Evolutionary conservation across 2,888 invertebrate species (phyloP).

Genomic region (Choristoneura rosaceana): DNA sequence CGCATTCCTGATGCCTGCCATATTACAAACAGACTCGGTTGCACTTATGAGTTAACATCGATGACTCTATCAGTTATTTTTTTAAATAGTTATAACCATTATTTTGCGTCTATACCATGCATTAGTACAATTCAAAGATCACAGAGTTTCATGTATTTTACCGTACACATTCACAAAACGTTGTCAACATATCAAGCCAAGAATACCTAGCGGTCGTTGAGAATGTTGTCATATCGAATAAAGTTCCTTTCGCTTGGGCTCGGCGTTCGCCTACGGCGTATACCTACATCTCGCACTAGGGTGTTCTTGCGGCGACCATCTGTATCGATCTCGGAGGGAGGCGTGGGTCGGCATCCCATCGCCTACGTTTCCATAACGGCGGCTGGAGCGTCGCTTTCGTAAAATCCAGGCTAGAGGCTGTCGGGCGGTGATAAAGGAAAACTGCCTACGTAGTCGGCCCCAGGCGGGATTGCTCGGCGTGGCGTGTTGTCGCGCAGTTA

Average conservation of each 20-base stretch:
- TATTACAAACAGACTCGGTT: constrained; percentile 8
- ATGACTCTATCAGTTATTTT: neutral
- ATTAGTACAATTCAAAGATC: constrained; percentile 6
- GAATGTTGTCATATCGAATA: constrained; percentile 50
- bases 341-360: constrained; percentile 81
- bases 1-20: constrained; percentile 29
- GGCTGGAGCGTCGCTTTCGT: constrained; percentile 75
- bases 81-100: neutral
- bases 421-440: constrained; percentile 82
- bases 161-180: neutral
- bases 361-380: constrained; percentile 71
- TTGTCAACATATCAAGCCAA: constrained; percentile 23
- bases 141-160: neutral
- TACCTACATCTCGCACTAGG: constrained; percentile 62
- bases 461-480: constrained; percentile 74
- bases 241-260: constrained; percentile 54
- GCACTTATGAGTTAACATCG: constrained; percentile 9
- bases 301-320: constrained; percentile 80
- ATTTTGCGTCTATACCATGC: neutral
- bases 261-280: constrained; percentile 50
- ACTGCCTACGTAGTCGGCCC: constrained; percentile 81
- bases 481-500: constrained; percentile 81
- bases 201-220: constrained; percentile 33
- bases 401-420: constrained; percentile 81
- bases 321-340: constrained; percentile 83